Base-by-base conservation (phyloP, 2,888 invertebrate genomes). In the Villa cingulata region DNA sequence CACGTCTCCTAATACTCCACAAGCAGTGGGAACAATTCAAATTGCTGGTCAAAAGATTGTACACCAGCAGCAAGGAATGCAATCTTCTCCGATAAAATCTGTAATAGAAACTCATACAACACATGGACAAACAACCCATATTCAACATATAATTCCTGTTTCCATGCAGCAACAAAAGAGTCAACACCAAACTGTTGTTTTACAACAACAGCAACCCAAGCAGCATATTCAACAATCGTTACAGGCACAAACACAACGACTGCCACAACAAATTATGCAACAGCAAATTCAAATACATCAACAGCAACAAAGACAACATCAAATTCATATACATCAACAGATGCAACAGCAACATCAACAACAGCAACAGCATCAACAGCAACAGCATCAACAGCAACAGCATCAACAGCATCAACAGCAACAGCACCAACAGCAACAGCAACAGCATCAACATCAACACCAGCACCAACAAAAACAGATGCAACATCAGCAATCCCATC, bases 1-100 rank as follows among this genome's bases (percentile, higher is more conserved):
- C 16, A 45, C 39, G 49, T 72, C 70, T 55, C 64, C 62, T 57
- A 59, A 61, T 42, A 54, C 62, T 7, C 72, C 72, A 60, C 58
- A 71, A 32, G 61, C 65, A 12, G 41, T 46, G 14, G 55, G 64
- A 52, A 65, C 61, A 52, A 46, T 67, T 14, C 20, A 40, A 10
- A 40, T 36, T 10, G n/a, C 20, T 9, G 14, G 15, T n/a, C 29
- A 38, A 29, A 46, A 40, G 3, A 20, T 46, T n/a, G 34, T 36
- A 4, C 41, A 46, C 16, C 45, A 46, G 34, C 23, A 4, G 7
- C 23, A 23, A 23, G 23, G 23, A 23, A 23, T 23, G 23, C 45
- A 45, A 23, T 4, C 23, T 14, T 23, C 41, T n/a, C 46, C 46
- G 18, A 41, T 46, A 71, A 37, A 74, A 70, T 59, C 75, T 63